Percentiles rank a stretch among this genome's conserved stretches.
These are phyloP conservation scores for Siphamia tubifer DNA, from an alignment of 2,113 vertebrate species.

Conservation along the genomic window DNA sequence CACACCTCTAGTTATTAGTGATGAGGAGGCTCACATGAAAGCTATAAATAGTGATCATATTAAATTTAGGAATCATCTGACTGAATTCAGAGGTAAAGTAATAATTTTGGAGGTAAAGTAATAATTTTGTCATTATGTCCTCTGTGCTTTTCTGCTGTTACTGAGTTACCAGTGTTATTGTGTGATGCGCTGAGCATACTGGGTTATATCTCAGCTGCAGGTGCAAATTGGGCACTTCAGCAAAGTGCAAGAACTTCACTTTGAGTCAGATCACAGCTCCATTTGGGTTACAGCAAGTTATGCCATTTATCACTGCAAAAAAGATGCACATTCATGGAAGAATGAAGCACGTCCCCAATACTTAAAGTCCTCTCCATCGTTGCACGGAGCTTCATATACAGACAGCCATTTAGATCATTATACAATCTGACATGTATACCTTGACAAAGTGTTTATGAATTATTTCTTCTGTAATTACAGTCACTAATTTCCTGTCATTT, in stretches of 20 bases:
- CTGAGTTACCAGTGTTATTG: background rate
- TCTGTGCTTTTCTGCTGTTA: conserved; percentile 12
- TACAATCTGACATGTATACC: no score
- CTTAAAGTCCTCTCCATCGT: background rate
- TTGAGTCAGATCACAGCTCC: conserved; percentile 8
- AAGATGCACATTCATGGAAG: background rate
- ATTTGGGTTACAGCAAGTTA: conserved; percentile 15
- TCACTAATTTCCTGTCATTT: no score
- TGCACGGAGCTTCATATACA: background rate
- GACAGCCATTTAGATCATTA: background rate
- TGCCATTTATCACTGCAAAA: conserved; percentile 10
- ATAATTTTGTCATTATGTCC: conserved; percentile 14
- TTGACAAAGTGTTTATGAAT: no score
- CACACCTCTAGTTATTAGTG: conserved; percentile 1
- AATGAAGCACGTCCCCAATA: no score
- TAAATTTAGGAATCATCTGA: background rate
- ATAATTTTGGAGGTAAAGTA: background rate
- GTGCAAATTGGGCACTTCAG: conserved; percentile 23
- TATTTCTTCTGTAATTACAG: no score
- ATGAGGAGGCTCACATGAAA: no score
- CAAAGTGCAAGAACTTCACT: background rate
- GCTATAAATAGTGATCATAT: background rate
- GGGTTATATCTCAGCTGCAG: conserved; percentile 24
- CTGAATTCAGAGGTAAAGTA: background rate
- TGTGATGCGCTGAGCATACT: conserved; percentile 36